phyloP scores from a whole-genome alignment of 2,888 invertebrate species.

The Mesorhabditis spiculigera region DNA sequence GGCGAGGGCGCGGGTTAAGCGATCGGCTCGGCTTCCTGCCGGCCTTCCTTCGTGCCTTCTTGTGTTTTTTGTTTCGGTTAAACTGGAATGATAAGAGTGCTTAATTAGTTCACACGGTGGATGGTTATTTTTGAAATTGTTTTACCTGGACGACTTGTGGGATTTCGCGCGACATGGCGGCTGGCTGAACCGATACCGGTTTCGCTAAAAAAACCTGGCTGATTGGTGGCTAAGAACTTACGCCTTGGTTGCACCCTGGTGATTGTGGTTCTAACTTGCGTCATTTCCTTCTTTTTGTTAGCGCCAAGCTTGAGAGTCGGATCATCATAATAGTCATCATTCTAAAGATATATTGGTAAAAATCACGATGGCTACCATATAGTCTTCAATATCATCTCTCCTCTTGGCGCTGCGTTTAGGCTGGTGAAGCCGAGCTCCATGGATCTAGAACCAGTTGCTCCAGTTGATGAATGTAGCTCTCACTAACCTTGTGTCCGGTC shows the following conservation, averaged over 20 bases:
- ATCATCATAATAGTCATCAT: not conserved
- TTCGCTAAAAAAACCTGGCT: too few relatives aligned
- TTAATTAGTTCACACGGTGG: too few relatives aligned
- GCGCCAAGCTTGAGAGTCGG: not conserved
- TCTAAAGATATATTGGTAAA: not conserved
- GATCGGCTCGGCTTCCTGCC: too few relatives aligned
- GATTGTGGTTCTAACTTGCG: not conserved
- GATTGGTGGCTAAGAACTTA: not conserved
- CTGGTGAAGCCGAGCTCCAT: not conserved
- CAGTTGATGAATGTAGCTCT: not conserved
- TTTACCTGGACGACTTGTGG: too few relatives aligned
- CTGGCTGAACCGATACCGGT: too few relatives aligned
- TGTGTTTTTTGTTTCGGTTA: too few relatives aligned
- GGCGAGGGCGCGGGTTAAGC: too few relatives aligned
- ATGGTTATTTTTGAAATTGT: too few relatives aligned
- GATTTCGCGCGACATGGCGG: too few relatives aligned
- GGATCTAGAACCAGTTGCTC: not conserved
- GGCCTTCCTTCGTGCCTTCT: too few relatives aligned
- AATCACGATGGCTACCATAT: not conserved
- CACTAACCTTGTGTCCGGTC: not conserved
- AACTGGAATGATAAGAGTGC: too few relatives aligned
- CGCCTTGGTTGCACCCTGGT: not conserved
- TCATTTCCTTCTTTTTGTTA: not conserved
- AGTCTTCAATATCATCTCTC: constrained; percentile 1
- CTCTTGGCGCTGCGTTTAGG: not conserved